Conservation (phyloP, 2,113 vertebrate species). For the Emydura subglobosa region DNA sequence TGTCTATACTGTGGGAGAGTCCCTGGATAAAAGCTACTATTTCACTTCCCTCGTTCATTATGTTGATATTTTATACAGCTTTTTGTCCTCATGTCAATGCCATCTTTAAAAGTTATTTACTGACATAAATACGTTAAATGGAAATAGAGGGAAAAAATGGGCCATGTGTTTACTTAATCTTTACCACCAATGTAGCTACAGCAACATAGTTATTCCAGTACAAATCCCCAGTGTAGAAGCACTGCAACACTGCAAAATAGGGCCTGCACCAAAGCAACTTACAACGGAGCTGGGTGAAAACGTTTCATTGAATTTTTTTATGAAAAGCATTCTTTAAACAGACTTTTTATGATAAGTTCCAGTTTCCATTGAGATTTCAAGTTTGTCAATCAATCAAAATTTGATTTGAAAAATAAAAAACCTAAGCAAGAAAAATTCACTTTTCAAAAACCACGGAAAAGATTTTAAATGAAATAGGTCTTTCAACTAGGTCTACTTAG, state of each 20-base stretch:
- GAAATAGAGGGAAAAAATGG: not conserved
- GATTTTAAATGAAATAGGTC: not conserved
- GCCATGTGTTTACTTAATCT: not conserved
- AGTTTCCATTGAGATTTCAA: not conserved
- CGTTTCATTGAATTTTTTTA: not conserved
- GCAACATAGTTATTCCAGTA: not conserved
- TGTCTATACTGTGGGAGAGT: not conserved
- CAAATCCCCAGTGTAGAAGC: too few relatives aligned
- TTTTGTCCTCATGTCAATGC: not conserved
- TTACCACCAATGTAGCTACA: not conserved
- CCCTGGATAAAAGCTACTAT: not conserved
- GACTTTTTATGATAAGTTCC: not conserved
- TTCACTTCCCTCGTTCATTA: not conserved
- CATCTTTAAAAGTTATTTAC: not conserved
- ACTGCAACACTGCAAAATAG: not conserved
- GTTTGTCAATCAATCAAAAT: not conserved
- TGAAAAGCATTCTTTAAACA: not conserved
- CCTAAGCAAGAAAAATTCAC: not conserved
- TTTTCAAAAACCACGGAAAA: not conserved
- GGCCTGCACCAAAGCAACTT: not conserved
- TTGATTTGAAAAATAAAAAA: not conserved
- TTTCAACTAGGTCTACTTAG: not conserved
- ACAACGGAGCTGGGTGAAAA: not conserved
- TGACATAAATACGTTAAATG: not conserved
- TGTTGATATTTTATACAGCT: not conserved